Percentiles rank a stretch among this genome's conserved stretches.
phyloP scores from a whole-genome alignment of 2,797 vertebrate genomes.

The Sebastes jordani region DNA sequence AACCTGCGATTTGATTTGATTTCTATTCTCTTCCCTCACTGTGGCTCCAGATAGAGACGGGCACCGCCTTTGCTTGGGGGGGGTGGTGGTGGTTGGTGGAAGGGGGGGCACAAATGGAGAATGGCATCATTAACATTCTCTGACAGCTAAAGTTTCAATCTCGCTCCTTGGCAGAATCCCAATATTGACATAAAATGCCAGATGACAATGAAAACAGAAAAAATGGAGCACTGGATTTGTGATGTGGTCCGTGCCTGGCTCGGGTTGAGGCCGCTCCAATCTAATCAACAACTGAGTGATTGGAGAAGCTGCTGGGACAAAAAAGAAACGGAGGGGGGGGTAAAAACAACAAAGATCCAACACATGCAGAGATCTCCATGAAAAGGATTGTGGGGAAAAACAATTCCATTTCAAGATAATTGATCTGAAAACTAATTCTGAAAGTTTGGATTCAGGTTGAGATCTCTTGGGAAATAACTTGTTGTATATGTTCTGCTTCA shows the following conservation, averaged over 20 bases:
- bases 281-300: slow-evolving; percentile 66
- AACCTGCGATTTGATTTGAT: slow-evolving; percentile 79
- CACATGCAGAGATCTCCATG: slow-evolving; percentile 1
- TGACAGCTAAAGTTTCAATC: slow-evolving; percentile 83
- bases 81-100: not conserved
- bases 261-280: slow-evolving; percentile 54
- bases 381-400: not conserved
- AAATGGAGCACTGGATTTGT: slow-evolving; percentile 39
- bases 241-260: slow-evolving; percentile 35
- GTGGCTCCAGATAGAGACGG: slow-evolving; percentile 41
- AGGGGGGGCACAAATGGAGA: slow-evolving; percentile 61
- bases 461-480: not conserved
- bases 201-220: slow-evolving; percentile 54
- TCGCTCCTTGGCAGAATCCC: slow-evolving; percentile 61
- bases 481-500: slow-evolving; percentile 2
- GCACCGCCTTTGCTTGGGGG: not conserved
- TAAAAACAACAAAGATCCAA: not conserved
- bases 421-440: slow-evolving; percentile 6
- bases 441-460: slow-evolving; percentile 18
- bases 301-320: slow-evolving; percentile 42
- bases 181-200: slow-evolving; percentile 71
- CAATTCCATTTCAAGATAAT: slow-evolving; percentile 11
- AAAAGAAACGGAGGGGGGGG: not conserved
- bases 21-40: slow-evolving; percentile 58
- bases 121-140: slow-evolving; percentile 80